These are phyloP conservation scores for Penaeus monodon DNA, from an alignment of 2,888 invertebrate species.

Conservation along the genomic window DNA sequence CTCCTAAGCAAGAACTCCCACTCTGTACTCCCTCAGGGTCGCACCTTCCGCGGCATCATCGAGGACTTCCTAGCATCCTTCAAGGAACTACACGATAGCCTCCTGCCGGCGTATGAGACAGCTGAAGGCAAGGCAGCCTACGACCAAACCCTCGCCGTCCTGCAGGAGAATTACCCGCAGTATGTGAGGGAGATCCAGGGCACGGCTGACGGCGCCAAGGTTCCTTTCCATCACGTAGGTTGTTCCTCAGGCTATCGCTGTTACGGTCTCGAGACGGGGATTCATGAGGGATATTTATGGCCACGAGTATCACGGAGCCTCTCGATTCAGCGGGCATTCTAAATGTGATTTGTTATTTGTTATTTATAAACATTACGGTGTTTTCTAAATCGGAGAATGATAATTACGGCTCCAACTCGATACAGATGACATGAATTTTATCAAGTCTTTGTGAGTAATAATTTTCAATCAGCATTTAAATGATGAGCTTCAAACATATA, in stretches of 20 bases:
- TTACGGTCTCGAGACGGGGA: background rate
- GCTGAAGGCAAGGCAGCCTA: slow-evolving; percentile 80
- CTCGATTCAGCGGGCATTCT: too few species aligned
- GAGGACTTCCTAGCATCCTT: slow-evolving; percentile 77
- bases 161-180: slow-evolving; percentile 81
- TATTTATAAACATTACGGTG: too few species aligned
- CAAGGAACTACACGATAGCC: slow-evolving; percentile 77
- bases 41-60: slow-evolving; percentile 82
- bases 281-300: background rate
- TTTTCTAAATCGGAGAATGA: too few species aligned
- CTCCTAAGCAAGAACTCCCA: background rate
- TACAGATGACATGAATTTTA: too few species aligned
- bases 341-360: too few species aligned
- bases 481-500: too few species aligned
- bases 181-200: slow-evolving; percentile 87
- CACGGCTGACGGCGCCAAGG: slow-evolving; percentile 85
- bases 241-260: background rate
- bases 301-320: too few species aligned
- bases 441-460: too few species aligned
- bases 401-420: too few species aligned
- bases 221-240: slow-evolving; percentile 84
- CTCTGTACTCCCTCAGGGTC: slow-evolving; percentile 76
- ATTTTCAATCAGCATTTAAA: too few species aligned
- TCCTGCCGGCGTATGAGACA: slow-evolving; percentile 81
- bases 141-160: slow-evolving; percentile 80